These are phyloP conservation scores for Phocoena sinus DNA, from an alignment of 2,113 vertebrate genomes.

Conservation along the genomic window DNA sequence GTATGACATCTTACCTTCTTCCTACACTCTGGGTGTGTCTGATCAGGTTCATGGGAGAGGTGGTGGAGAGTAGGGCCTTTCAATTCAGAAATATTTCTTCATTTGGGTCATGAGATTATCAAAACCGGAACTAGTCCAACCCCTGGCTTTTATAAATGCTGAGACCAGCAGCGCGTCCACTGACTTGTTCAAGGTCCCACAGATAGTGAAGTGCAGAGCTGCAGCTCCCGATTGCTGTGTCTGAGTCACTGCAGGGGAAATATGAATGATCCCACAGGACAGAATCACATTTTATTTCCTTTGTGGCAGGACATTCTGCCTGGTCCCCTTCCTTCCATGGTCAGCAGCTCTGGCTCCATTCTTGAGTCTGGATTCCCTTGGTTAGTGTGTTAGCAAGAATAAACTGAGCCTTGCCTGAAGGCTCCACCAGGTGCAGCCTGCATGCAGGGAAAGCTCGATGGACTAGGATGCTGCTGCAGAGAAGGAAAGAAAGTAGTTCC, in stretches of 20 bases:
- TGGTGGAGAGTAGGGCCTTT: background rate
- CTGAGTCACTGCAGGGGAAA: background rate
- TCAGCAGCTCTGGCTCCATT: background rate
- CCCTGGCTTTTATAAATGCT: background rate
- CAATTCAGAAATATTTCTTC: background rate
- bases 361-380: background rate
- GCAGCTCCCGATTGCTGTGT: background rate
- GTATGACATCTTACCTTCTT: slow-evolving; percentile 70
- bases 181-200: background rate
- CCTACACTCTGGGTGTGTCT: background rate
- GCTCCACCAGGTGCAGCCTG: no score
- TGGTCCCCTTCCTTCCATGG: background rate
- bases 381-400: background rate
- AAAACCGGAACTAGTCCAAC: background rate
- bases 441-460: background rate
- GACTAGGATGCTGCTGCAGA: background rate
- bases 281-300: background rate
- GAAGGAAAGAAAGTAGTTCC: background rate
- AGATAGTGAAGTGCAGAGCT: background rate
- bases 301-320: background rate
- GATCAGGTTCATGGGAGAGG: background rate
- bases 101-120: background rate
- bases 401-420: background rate
- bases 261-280: background rate
- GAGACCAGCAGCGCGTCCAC: background rate